Evolutionary conservation across 2,113 vertebrate genomes (phyloP).

Genomic region (Columbina picui): DNA sequence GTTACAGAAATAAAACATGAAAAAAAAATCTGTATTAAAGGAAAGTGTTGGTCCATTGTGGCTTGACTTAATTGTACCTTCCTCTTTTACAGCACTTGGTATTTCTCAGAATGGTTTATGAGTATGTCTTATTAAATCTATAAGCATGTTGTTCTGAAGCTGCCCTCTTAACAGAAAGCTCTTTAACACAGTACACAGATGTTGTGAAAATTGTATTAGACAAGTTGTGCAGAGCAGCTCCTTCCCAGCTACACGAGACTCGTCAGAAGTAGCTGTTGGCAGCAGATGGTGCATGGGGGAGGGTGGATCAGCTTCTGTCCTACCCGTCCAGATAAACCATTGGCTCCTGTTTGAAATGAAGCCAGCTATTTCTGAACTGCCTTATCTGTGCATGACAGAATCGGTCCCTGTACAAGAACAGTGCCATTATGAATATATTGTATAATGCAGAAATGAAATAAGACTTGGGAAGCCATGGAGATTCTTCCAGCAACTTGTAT

Average conservation of each 20-base stretch:
- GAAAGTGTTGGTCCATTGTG: neutral
- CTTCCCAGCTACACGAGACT: neutral
- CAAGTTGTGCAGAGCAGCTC: neutral
- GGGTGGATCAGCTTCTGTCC: neutral
- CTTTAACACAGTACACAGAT: neutral
- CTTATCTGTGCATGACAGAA: neutral
- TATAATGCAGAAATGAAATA: neutral
- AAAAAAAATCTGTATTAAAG: neutral
- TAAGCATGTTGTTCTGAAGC: neutral
- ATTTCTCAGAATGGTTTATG: neutral
- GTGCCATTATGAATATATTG: neutral
- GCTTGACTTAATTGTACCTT: neutral
- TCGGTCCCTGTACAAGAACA: neutral
- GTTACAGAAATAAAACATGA: neutral
- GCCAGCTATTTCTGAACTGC: neutral
- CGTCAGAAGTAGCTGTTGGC: neutral
- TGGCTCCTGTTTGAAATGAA: neutral
- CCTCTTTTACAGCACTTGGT: neutral
- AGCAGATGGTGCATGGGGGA: neutral
- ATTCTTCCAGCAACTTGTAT: fast-evolving
- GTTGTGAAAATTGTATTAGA: neutral
- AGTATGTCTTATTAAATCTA: neutral
- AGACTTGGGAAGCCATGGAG: neutral
- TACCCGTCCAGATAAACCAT: neutral
- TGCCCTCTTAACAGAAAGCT: neutral